Evolutionary conservation across 2,888 invertebrate species (phyloP).

Genomic region (Chloromyia formosa): DNA sequence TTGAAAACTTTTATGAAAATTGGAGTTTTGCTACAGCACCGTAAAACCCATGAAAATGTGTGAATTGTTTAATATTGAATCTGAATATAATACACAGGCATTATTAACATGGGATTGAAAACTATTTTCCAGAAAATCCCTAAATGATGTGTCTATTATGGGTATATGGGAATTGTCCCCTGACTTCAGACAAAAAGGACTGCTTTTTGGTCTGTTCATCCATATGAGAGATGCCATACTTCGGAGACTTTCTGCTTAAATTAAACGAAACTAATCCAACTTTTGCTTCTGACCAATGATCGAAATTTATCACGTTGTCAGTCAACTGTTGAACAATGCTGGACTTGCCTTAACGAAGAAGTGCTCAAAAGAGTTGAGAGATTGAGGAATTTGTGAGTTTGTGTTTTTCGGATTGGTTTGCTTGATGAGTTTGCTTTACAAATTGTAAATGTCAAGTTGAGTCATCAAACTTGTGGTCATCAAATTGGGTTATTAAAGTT

Average conservation of each 20-base stretch:
- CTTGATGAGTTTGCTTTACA: no score
- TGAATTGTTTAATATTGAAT: constrained; percentile 25
- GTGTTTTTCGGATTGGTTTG: no score
- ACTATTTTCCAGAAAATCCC: constrained; percentile 17
- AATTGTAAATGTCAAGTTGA: no score
- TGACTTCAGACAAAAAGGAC: no score
- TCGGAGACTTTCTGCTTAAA: constrained; percentile 11
- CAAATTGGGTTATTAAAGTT: no score
- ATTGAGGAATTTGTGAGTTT: no score
- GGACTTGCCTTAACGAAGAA: no score
- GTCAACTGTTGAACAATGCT: not conserved
- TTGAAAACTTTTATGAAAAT: no score
- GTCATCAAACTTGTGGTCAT: no score
- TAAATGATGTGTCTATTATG: not conserved
- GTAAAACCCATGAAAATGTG: constrained; percentile 18
- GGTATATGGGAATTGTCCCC: not conserved
- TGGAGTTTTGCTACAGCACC: no score
- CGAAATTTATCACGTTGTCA: constrained; percentile 20
- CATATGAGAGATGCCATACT: not conserved
- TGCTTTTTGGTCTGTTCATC: no score
- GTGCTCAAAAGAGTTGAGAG: no score
- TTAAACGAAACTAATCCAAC: constrained; percentile 27
- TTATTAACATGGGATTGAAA: constrained; percentile 24
- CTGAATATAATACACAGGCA: constrained; percentile 3
- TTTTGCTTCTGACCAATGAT: constrained; percentile 13